Evolutionary conservation across 2,113 vertebrate genomes (phyloP), one percentile per base, ranked within the genome.

Genomic region (Hepsetus odoe): DNA sequence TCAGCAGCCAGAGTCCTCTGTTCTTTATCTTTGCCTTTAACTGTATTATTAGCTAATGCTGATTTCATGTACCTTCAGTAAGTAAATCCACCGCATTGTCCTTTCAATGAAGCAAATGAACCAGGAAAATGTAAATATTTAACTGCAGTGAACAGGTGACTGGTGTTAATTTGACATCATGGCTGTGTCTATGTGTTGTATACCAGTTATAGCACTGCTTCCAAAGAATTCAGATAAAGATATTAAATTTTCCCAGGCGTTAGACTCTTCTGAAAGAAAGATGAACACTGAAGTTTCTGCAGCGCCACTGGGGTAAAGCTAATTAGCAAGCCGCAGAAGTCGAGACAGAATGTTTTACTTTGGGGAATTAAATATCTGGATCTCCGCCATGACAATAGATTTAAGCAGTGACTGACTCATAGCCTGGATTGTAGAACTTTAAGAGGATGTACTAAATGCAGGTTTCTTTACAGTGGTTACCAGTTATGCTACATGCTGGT

Each of bases 311-410:
- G 49, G 30, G 53, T 77, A 58, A 78, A 58, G 28, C 53, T 59
- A 46, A 77, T 67, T 44, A 67, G 33, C 24, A 58, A 77, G 67
- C 28, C 30, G 42, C 20, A 59, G 12, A 61, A 12, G 30, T 46
- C 33, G 38, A 44, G 65, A 32, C 28, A 35, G 26, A 22, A 71
- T 49, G 56, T 70, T 70, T 68, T 33, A 61, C 65, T 70, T 38
- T 24, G 69, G 38, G 20, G 51, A 62, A 78, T 78, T 53, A 51
- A 58, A 78, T 62, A 64, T 62, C 16, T 71, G 30, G 76, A 78
- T n/a, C 1, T 16, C n/a, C 71, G 76, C 55, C 67, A 78, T 46
- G 30, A 22, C 44, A 12, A n/a, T 46, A 13, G 51, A 70, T 56
- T 49, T 26, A 49, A 55, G 26, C 24, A 68, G 24, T 28, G 40